phyloP scores from a whole-genome alignment of 1,140 invertebrate genomes.

The Orius insidiosus region DNA sequence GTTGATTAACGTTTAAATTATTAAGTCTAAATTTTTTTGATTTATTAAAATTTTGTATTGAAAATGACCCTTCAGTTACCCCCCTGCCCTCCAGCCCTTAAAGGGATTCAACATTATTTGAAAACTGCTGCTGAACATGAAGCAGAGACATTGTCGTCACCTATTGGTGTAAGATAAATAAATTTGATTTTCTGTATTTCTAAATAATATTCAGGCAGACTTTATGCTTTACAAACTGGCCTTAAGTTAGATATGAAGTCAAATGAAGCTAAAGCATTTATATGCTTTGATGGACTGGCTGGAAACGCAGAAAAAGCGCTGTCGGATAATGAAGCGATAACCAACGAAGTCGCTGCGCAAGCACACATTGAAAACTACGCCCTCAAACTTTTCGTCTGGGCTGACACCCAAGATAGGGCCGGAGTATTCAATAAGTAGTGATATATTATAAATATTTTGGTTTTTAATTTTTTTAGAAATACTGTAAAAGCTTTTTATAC shows the following conservation, averaged over 20 bases:
- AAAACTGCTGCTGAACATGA: constrained; percentile 84
- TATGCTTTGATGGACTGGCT: constrained; percentile 78
- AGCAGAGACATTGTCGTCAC: constrained; percentile 61
- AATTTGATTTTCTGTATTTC: too few species aligned
- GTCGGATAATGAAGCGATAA: constrained; percentile 61
- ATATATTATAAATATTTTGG: constrained; percentile 1
- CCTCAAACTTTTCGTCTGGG: constrained; percentile 80
- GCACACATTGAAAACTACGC: constrained; percentile 94
- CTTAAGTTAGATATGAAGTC: constrained; percentile 40
- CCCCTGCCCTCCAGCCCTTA: constrained; percentile 58
- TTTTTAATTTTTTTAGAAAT: too few species aligned
- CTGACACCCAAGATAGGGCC: constrained; percentile 79
- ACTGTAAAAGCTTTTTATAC: constrained; percentile 96
- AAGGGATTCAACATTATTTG: constrained; percentile 73
- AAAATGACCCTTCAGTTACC: constrained; percentile 32
- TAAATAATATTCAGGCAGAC: constrained; percentile 34
- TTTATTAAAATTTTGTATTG: not conserved
- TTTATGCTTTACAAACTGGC: constrained; percentile 41
- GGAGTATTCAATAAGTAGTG: constrained; percentile 78
- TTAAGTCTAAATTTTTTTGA: too few species aligned
- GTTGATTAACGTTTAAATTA: too few species aligned
- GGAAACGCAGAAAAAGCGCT: constrained; percentile 60
- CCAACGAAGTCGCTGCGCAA: constrained; percentile 83
- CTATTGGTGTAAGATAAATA: constrained; percentile 73
- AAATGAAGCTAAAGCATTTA: constrained; percentile 30